A percentile compares a stretch with the other conserved stretches of the same genome.
These are phyloP conservation scores for Drosophila fulvimacula DNA, from an alignment of 2,888 invertebrate genomes.

Conservation along the genomic window DNA sequence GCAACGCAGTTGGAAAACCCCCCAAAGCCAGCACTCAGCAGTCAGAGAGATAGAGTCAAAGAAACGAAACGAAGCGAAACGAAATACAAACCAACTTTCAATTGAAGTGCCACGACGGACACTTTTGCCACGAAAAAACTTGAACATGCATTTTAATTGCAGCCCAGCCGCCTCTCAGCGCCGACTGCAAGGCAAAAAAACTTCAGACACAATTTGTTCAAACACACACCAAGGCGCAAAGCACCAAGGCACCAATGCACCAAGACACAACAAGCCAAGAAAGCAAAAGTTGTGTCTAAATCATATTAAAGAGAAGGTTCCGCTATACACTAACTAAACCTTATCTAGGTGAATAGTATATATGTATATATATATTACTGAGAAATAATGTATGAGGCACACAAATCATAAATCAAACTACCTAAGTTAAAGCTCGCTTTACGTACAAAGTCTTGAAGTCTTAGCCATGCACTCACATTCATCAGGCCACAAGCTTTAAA, in stretches of 20 bases:
- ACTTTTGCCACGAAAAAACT: constrained; percentile 68
- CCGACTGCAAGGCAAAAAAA: constrained; percentile 65
- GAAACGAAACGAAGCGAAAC: constrained; percentile 4
- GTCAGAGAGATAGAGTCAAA: neutral
- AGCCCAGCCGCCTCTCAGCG: constrained; percentile 47
- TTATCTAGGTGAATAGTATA: neutral
- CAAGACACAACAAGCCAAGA: constrained; percentile 23
- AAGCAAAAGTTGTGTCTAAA: constrained; percentile 29
- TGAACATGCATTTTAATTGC: constrained; percentile 79
- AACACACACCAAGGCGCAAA: constrained; percentile 16
- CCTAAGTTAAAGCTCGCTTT: too few species aligned
- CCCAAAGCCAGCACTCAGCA: neutral
- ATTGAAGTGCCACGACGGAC: constrained; percentile 50
- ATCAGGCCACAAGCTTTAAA: too few species aligned
- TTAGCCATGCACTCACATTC: too few species aligned
- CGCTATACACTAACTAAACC: constrained; percentile 29
- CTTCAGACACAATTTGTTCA: constrained; percentile 70
- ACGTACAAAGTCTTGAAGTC: too few species aligned
- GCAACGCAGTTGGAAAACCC: constrained; percentile 21
- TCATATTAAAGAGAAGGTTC: constrained; percentile 2
- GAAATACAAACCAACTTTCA: constrained; percentile 54
- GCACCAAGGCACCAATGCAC: constrained; percentile 8
- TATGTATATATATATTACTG: too few species aligned
- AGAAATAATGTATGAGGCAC: too few species aligned
- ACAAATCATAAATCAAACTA: too few species aligned